These are phyloP conservation scores for Pelodytes ibericus DNA, from an alignment of 2,797 vertebrate species.

Conservation along the genomic window DNA sequence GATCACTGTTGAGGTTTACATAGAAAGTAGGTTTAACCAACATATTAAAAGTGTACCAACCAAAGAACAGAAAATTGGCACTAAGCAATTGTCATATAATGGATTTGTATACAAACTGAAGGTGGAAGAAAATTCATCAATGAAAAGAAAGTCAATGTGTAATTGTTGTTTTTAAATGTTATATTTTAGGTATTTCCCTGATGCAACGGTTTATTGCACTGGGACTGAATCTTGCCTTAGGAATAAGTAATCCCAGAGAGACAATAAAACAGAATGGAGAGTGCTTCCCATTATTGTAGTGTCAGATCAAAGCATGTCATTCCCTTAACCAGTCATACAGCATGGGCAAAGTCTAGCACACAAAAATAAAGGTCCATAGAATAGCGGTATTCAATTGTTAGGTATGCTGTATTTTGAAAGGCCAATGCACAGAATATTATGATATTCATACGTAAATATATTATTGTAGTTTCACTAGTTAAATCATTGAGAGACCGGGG, in stretches of 20 bases:
- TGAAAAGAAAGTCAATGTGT: slow-evolving; percentile 6
- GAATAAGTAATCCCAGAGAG: slow-evolving; percentile 42
- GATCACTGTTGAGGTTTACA: no score
- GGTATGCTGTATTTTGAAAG: no score
- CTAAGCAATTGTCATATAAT: not conserved
- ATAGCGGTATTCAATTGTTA: no score
- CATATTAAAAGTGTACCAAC: no score
- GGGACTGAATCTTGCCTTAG: slow-evolving; percentile 22
- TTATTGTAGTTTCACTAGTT: no score
- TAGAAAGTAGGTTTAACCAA: no score
- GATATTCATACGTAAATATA: no score
- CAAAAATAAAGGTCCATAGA: no score
- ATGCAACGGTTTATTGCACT: slow-evolving; percentile 26
- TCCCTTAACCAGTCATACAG: slow-evolving; percentile 7
- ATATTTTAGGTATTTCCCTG: slow-evolving; percentile 36
- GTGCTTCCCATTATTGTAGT: slow-evolving; percentile 1
- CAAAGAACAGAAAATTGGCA: no score
- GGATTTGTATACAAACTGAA: not conserved
- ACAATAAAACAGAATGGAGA: slow-evolving; percentile 33
- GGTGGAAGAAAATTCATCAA: slow-evolving; percentile 2
- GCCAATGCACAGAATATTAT: no score
- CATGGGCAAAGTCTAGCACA: slow-evolving; percentile 4
- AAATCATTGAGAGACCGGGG: no score
- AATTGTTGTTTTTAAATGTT: slow-evolving; percentile 42
- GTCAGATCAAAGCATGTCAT: slow-evolving; percentile 17